Evolutionary conservation across 1,140 invertebrate species (phyloP).

Genomic region (Semibalanus balanoides): DNA sequence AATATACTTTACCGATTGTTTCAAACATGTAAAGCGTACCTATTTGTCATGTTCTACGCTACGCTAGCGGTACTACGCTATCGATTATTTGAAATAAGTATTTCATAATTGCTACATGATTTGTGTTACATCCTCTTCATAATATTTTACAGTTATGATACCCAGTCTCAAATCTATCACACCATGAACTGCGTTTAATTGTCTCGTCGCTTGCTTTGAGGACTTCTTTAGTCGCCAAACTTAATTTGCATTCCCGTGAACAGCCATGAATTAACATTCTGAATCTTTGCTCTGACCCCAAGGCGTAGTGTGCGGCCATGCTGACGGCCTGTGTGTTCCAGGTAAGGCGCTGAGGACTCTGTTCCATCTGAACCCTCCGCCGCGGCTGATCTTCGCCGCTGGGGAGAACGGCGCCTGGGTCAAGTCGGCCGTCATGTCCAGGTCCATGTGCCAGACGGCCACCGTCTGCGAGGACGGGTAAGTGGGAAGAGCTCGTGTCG

Average conservation of each 20-base stretch:
- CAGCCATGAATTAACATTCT: not conserved
- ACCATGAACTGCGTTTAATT: too few species aligned
- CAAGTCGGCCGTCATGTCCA: slow-evolving; percentile 32
- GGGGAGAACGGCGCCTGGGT: slow-evolving; percentile 39
- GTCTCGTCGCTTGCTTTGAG: not conserved
- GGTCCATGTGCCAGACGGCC: slow-evolving; percentile 32
- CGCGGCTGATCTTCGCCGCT: slow-evolving; percentile 39
- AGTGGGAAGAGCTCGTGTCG: slow-evolving; percentile 26
- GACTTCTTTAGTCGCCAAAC: not conserved
- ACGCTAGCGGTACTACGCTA: too few species aligned
- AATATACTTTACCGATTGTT: too few species aligned
- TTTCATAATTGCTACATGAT: slow-evolving; percentile 2
- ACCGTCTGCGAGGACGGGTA: slow-evolving; percentile 40
- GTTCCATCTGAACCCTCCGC: slow-evolving; percentile 36
- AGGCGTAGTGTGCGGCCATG: slow-evolving; percentile 5
- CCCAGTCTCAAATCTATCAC: too few species aligned
- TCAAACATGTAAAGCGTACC: too few species aligned
- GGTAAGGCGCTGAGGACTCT: slow-evolving; percentile 19
- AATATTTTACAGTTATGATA: slow-evolving; percentile 7
- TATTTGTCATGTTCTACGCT: too few species aligned
- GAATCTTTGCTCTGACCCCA: not conserved
- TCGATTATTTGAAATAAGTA: too few species aligned
- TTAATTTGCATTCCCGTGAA: not conserved
- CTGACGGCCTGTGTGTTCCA: slow-evolving; percentile 9
- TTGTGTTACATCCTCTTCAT: not conserved